phyloP scores from a whole-genome alignment of 1,140 invertebrate genomes.

The Cephus cinctus region DNA sequence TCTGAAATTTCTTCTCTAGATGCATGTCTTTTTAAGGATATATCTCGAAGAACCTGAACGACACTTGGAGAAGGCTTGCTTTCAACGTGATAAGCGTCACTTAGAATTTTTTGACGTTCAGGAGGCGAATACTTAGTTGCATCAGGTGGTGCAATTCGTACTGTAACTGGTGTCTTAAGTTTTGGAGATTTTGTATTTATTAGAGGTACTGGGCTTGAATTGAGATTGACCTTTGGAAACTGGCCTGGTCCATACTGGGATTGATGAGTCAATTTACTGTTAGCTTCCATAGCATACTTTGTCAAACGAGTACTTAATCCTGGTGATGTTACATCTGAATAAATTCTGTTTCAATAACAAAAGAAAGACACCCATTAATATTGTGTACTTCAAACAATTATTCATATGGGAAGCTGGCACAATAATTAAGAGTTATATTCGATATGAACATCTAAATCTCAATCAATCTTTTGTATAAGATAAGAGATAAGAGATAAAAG shows the following conservation, averaged over 20 bases:
- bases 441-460: too few relatives aligned
- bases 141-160: slow-evolving; percentile 47
- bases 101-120: slow-evolving; percentile 34
- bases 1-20: slow-evolving; percentile 45
- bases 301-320: slow-evolving; percentile 46
- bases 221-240: slow-evolving; percentile 50
- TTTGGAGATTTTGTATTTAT: slow-evolving; percentile 39
- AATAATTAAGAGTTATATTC: too few relatives aligned
- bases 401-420: too few relatives aligned
- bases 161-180: slow-evolving; percentile 39
- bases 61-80: slow-evolving; percentile 21
- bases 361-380: too few relatives aligned
- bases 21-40: slow-evolving; percentile 49
- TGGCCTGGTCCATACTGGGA: slow-evolving; percentile 48
- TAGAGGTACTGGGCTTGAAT: slow-evolving; percentile 44
- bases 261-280: slow-evolving; percentile 43
- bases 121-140: slow-evolving; percentile 30
- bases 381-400: too few relatives aligned
- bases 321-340: slow-evolving; percentile 46
- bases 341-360: slow-evolving; percentile 34
- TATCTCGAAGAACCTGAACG: slow-evolving; percentile 36
- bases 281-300: slow-evolving; percentile 50
- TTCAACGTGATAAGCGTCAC: slow-evolving; percentile 20
- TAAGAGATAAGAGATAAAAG: too few relatives aligned
- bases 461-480: too few relatives aligned